Conservation (phyloP, 2,113 vertebrate species). For the Macquaria australasica region DNA sequence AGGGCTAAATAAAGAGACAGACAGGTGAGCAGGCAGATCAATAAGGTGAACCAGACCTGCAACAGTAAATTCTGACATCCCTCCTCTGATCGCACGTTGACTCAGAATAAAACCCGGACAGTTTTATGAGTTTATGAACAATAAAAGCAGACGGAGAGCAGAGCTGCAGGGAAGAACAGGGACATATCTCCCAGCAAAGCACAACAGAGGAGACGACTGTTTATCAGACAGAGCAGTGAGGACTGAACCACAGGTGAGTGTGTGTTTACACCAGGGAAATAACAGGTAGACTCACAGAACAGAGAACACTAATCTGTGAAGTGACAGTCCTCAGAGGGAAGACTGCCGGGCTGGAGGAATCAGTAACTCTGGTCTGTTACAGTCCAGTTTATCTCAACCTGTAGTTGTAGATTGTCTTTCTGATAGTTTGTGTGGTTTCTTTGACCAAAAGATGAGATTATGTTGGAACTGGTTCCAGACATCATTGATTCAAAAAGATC, state of each 20-base stretch:
- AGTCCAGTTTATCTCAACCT: too few relatives aligned
- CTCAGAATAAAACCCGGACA: not conserved
- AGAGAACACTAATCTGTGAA: not conserved
- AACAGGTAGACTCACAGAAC: not conserved
- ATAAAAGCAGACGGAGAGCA: not conserved
- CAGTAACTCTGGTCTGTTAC: too few relatives aligned
- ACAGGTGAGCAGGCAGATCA: not conserved
- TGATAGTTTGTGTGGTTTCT: too few relatives aligned
- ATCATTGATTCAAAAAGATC: too few relatives aligned
- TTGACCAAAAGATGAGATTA: too few relatives aligned
- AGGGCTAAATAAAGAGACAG: not conserved
- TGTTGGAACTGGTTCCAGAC: too few relatives aligned
- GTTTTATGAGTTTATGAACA: slow-evolving; percentile 21
- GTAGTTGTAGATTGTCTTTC: too few relatives aligned
- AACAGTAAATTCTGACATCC: not conserved
- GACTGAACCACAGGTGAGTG: slow-evolving; percentile 1
- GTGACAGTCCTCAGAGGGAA: not conserved
- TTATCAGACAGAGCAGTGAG: slow-evolving; percentile 1
- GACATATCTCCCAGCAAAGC: not conserved
- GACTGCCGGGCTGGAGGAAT: too few relatives aligned
- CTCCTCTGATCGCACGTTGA: not conserved
- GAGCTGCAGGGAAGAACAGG: not conserved
- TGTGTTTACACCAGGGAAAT: slow-evolving; percentile 14
- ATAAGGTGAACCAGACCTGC: slow-evolving; percentile 6
- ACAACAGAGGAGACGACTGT: too few relatives aligned